Percentiles rank a stretch among this genome's conserved stretches.
phyloP scores from a whole-genome alignment of 2,797 vertebrate genomes.

The Sternotherus odoratus region DNA sequence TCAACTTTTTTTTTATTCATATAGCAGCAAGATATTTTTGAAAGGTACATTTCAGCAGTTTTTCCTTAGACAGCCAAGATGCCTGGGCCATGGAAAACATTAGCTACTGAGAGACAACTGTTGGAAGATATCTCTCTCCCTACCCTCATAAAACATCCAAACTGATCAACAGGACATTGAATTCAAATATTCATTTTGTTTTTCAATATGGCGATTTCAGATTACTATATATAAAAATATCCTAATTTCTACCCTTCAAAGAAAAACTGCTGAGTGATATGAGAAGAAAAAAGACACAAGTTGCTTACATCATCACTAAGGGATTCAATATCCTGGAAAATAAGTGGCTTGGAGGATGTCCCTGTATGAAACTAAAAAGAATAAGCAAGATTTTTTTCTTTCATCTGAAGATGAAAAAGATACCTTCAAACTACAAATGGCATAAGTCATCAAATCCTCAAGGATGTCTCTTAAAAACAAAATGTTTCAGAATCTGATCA shows the following conservation, averaged over 20 bases:
- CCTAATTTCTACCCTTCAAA: not conserved
- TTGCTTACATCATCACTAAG: not conserved
- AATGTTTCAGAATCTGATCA: not conserved
- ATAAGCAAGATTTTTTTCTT: not conserved
- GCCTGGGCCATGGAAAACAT: slow-evolving; percentile 68
- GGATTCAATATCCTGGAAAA: not conserved
- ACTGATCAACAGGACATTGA: not conserved
- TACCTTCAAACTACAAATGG: not conserved
- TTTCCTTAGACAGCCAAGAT: slow-evolving; percentile 50
- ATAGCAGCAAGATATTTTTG: slow-evolving; percentile 34
- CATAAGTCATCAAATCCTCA: not conserved
- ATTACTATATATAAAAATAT: not conserved
- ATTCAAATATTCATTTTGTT: not conserved
- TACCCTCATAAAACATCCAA: not conserved
- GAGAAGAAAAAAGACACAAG: not conserved
- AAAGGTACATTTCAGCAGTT: slow-evolving; percentile 61
- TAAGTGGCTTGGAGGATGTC: not conserved
- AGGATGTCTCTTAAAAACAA: not conserved
- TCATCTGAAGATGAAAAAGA: not conserved
- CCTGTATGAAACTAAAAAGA: not conserved
- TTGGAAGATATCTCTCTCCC: slow-evolving; percentile 12
- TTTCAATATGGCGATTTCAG: not conserved
- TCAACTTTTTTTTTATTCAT: slow-evolving; percentile 27
- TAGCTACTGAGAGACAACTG: slow-evolving; percentile 34
- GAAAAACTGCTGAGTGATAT: not conserved